Evolutionary conservation across 1,140 invertebrate species (phyloP), one percentile per base, ranked within the genome.

Genomic region (Holcopasites calliopsidis): DNA sequence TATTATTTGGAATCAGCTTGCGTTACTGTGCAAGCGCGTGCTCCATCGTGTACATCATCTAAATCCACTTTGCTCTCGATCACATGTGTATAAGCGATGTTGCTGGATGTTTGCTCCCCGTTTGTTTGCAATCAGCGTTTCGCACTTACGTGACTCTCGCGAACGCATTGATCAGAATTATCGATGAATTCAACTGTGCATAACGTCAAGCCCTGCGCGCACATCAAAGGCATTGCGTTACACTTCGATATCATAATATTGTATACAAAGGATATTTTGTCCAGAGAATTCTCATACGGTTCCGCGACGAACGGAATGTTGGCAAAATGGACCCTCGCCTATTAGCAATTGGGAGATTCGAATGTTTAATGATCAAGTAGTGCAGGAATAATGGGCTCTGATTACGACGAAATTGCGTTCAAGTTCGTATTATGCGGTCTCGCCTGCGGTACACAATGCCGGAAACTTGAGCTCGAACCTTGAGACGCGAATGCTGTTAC

Each of bases 101-200:
- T 38, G 28, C 49, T 35, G 42, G 69, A 54, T 79, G 76, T 82
- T 82, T 82, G 75, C 76, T 35, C 42, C 35, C 18, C 35, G 58
- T 52, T 82, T 82, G 80, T 83, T 79, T 83, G 83, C 80, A 83
- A 83, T 79, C 71, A 82, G 66, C 62, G 81, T 66, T 83, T 70
- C 76, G 68, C 70, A 75, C 82, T 82, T 82, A 68, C 60, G 76
- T 66, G 50, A 44, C 52, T 52, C 13, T 5, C 38, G 16, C n/a
- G n/a, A 57, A 52, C 47, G 55, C 57, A 65, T 55, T 47, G 42
- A 57, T 70, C 64, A 35, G 10, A 70, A 83, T 80, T 70, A 76
- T 71, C 66, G 77, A 82, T 79, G n/a, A n/a, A 64, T 74, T 66
- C 44, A 69, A 5, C n/a, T 13, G 7, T 4, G 10, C 18, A 0